Evolutionary conservation across 2,113 vertebrate genomes (phyloP), one percentile per base, ranked within the genome.

Genomic region (Cavia aperea): DNA sequence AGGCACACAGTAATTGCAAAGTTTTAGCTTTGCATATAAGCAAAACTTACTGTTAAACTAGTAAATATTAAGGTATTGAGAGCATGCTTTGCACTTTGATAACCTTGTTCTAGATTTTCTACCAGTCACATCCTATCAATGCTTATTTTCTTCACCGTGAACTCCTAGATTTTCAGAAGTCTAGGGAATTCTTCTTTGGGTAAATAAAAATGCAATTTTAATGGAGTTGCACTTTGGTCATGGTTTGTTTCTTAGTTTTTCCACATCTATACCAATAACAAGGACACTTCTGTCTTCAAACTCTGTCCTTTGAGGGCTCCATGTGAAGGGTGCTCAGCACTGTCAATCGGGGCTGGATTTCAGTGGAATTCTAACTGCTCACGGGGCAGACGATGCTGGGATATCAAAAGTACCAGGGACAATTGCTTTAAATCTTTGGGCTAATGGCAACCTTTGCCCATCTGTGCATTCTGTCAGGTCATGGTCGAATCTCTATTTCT

Each of bases 151-250:
- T 54, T 65, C 15, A 19, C 33, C 43, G 21, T 56, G 33, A 93
- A 19, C 31, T 73, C 92, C n/a, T 78, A 87, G 56, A 26, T 91
- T 89, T 81, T 46, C 33, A 39, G 21, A 95, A 87, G 51, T 83
- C 51, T 89, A 33, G 81, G 29, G 3, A 93, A 94, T 73, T 94
- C 39, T 84, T 79, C 18, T 65, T 60, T 95, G 16, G 24, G 6
- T 89, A 81, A 94, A 60, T 72, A 89, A 93, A 54, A 93, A 92
- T 90, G 36, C 73, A 92, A 81, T 91, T 91, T 93, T 86, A 86
- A 95, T 78, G 58, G 81, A 87, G 31, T 58, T 87, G 11, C 19
- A 51, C 29, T 58, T 70, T 51, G 39, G 16, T 65, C 5, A 46
- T 65, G 3, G 2, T 18, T 90, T 85, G 0, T 72, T 60, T 92